Conservation (phyloP, 2,113 vertebrate species). For the Ahaetulla prasina region DNA sequence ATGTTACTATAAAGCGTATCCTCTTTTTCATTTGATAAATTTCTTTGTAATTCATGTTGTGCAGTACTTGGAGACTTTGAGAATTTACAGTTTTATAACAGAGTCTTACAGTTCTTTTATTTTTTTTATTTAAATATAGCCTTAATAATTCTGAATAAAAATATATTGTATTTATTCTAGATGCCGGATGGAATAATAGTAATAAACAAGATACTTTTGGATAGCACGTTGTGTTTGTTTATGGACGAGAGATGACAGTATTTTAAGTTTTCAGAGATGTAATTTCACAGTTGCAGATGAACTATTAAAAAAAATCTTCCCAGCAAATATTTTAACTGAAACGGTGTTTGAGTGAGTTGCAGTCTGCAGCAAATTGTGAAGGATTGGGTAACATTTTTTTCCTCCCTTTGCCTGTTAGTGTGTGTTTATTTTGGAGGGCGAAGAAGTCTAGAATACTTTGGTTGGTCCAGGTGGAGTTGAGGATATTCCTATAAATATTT, state of each 20-base stretch:
- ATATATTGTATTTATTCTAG: conserved; percentile 65
- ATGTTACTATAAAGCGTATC: conserved; percentile 45
- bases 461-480: neutral
- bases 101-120: conserved; percentile 59
- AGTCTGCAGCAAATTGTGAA: neutral
- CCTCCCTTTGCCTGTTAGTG: neutral
- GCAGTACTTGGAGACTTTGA: conserved; percentile 59
- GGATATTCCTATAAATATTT: neutral
- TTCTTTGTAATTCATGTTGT: conserved; percentile 63
- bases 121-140: conserved; percentile 9
- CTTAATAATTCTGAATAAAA: conserved; percentile 60
- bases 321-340: conserved; percentile 63
- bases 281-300: conserved; percentile 53
- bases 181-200: conserved; percentile 66
- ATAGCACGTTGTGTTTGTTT: conserved; percentile 62
- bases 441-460: neutral
- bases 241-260: conserved; percentile 36
- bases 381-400: too few species aligned
- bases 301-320: conserved; percentile 42
- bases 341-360: conserved; percentile 48
- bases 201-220: conserved; percentile 66
- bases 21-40: conserved; percentile 53
- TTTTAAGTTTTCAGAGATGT: conserved; percentile 50
- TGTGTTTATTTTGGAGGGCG: neutral
- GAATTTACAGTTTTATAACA: conserved; percentile 67